Conservation (phyloP, 2,888 invertebrate genomes). For the Eudasyphora cyanicolor region DNA sequence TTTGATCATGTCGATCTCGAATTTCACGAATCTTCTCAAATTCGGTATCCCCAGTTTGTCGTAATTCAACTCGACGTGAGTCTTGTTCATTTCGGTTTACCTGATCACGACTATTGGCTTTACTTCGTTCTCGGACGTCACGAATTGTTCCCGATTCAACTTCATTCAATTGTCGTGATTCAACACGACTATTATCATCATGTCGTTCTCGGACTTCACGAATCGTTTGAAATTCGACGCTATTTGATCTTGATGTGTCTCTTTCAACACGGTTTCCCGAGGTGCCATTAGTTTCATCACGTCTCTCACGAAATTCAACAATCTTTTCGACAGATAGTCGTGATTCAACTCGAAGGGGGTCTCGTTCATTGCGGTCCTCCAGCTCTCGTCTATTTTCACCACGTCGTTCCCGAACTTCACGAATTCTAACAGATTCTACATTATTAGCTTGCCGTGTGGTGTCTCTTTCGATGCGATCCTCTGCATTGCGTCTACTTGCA, state of each 20-base stretch:
- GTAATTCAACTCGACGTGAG: neutral
- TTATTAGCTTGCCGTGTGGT: neutral
- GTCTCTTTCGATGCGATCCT: neutral
- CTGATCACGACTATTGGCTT: neutral
- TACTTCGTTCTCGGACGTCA: neutral
- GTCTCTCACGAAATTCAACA: neutral
- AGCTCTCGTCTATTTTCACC: neutral
- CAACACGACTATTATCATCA: conserved; percentile 1
- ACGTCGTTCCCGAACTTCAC: neutral
- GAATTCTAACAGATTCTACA: neutral
- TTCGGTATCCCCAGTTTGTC: neutral
- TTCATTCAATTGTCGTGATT: neutral
- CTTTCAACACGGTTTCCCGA: neutral
- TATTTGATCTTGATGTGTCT: neutral
- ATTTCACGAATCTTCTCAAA: neutral
- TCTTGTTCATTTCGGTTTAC: neutral
- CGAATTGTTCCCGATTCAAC: neutral
- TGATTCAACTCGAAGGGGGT: neutral
- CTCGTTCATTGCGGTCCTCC: neutral
- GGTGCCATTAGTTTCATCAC: neutral
- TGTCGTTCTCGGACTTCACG: neutral
- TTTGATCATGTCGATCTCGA: neutral
- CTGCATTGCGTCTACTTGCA: neutral
- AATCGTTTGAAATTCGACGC: neutral
- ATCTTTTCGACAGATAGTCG: neutral